Conservation (phyloP, 2,113 vertebrate species). For the Climacteris rufus region DNA sequence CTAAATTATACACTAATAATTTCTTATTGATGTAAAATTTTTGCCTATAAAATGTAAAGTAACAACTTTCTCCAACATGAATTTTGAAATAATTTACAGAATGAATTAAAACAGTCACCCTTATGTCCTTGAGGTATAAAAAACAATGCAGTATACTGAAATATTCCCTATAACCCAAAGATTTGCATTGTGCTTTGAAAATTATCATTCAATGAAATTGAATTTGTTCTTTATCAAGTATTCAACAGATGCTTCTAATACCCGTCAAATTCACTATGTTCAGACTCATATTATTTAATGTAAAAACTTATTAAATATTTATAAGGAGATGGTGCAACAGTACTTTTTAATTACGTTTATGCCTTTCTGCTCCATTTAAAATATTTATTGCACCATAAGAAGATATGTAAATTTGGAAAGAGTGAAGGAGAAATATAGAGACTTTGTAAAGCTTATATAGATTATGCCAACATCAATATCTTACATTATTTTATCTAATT, state of each 20-base stretch:
- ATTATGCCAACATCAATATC: constrained; percentile 48
- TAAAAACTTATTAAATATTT: constrained; percentile 69
- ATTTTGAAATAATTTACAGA: constrained; percentile 8
- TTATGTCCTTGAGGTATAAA: neutral
- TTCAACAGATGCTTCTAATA: constrained; percentile 60
- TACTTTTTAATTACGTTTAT: constrained; percentile 68
- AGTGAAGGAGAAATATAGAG: constrained; percentile 14
- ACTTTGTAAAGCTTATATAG: constrained; percentile 23
- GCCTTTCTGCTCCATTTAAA: constrained; percentile 66
- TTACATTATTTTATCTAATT: constrained; percentile 58
- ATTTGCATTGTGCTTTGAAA: constrained; percentile 33
- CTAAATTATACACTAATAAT: neutral
- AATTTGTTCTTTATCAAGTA: constrained; percentile 57
- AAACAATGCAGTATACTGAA: neutral
- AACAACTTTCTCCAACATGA: neutral
- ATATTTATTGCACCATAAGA: constrained; percentile 60
- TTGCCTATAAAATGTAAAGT: neutral
- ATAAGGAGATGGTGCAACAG: constrained; percentile 50
- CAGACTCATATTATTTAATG: constrained; percentile 64
- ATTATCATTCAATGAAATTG: constrained; percentile 17
- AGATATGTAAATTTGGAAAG: constrained; percentile 56
- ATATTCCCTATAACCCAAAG: neutral
- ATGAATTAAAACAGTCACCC: neutral
- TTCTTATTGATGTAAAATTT: neutral
- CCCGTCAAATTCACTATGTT: constrained; percentile 40